Evolutionary conservation across 2,113 vertebrate species (phyloP), one percentile per base, ranked within the genome.

Genomic region (Tautogolabrus adspersus): DNA sequence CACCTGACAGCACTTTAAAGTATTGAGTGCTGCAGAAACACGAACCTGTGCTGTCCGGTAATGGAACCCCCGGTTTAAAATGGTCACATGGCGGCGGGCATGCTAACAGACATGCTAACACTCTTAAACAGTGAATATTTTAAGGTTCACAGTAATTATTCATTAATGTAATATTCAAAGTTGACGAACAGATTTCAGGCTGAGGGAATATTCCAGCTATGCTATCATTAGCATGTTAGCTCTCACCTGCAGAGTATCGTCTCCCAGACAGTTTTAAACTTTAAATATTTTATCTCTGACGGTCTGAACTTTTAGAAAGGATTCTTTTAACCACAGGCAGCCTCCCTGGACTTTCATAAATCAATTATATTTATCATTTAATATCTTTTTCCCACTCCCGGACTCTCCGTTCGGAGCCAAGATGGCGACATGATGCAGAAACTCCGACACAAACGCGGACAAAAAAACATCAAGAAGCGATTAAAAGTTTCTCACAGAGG

Each of bases 181-280:
- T 34, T 34, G 6, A 34, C 3, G 26, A 26, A 2, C 26, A 34
- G 30, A 34, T 6, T 34, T 34, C 30, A 34, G 15, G 1, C 40
- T 3, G 30, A 42, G 12, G 19, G 23, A 10, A 37, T 5, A 22
- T 4, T 10, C 40, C 8, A 10, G 0, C 18, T 9, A 68, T 26
- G 76, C 52, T 81, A 84, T 15, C 18, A 21, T 67, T 83, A 85
- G 82, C 79, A 0, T 15, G 38, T n/a, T 81, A 79, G 75, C 71
- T 30, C 10, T 19, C 0, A 0, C 1, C 8, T 0, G 2, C 3
- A 0, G 22, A 7, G 2, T 0, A 3, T 6, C 0, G 3, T n/a
- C 10, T 2, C 15, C 10, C 3, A 16, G 1, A 15, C 13, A 8
- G 3, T 8, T 8, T 44, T 4, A 34, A 6, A 6, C 3, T 34